These are phyloP conservation scores for Bostrychus sinensis DNA, from an alignment of 2,113 vertebrate species.

Conservation along the genomic window DNA sequence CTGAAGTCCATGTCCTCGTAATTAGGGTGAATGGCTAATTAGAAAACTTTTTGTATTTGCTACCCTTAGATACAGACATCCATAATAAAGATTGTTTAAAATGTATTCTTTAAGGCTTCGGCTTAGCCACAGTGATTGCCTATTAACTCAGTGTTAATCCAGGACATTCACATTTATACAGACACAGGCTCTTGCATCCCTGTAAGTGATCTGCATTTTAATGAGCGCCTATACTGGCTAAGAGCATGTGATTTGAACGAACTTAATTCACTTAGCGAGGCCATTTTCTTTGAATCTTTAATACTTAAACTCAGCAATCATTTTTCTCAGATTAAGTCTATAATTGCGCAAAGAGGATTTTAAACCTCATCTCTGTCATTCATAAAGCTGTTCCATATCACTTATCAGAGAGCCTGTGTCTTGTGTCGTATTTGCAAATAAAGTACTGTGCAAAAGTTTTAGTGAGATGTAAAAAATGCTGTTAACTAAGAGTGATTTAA, in stretches of 20 bases:
- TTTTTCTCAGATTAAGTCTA: conserved; percentile 48
- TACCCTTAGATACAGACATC: conserved; percentile 26
- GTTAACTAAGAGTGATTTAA: too few relatives aligned
- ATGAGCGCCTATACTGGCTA: conserved; percentile 22
- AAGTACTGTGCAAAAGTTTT: too few relatives aligned
- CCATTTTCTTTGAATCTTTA: conserved; percentile 40
- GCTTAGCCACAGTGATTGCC: conserved; percentile 36
- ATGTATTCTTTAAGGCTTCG: conserved; percentile 42
- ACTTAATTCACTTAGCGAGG: conserved; percentile 35
- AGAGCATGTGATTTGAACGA: conserved; percentile 15
- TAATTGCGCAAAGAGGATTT: conserved; percentile 34
- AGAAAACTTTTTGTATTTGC: conserved; percentile 38
- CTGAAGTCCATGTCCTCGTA: conserved; percentile 34
- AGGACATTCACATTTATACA: conserved; percentile 14
- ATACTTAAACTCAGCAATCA: conserved; percentile 36
- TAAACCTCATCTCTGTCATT: conserved; percentile 11
- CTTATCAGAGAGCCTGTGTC: conserved; percentile 13
- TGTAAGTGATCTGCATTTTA: conserved; percentile 36
- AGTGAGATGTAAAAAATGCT: too few relatives aligned
- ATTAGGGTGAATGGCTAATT: conserved; percentile 39
- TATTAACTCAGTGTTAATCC: conserved; percentile 61
- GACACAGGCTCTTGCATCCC: conserved; percentile 8
- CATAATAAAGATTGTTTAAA: conserved; percentile 39
- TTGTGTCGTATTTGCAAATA: not conserved
- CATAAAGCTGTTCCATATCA: conserved; percentile 6